phyloP scores from a whole-genome alignment of 1,140 invertebrate species.

The Chymomyza costata region DNA sequence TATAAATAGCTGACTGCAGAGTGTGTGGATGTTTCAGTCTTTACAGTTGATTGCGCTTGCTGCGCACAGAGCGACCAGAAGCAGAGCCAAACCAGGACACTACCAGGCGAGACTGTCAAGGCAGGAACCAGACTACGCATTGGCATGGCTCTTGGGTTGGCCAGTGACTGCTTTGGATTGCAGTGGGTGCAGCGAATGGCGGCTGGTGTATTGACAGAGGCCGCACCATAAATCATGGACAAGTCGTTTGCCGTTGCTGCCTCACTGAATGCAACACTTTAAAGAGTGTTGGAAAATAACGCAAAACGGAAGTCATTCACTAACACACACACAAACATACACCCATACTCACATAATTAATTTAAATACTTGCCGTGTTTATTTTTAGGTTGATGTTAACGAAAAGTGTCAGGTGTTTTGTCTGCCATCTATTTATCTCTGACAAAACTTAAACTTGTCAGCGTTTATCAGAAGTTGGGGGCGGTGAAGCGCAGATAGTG shows the following conservation, averaged over 20 bases:
- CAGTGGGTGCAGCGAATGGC: conserved; percentile 15
- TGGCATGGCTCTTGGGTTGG: conserved; percentile 2
- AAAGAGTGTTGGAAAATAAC: conserved; percentile 13
- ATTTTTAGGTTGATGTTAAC: conserved; percentile 42
- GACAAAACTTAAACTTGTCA: not conserved
- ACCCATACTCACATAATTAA: conserved; percentile 50
- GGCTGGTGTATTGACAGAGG: too few species aligned
- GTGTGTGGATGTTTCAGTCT: too few species aligned
- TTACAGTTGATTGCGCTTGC: too few species aligned
- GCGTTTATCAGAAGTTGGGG: not conserved
- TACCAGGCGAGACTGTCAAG: too few species aligned
- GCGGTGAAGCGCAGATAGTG: not conserved
- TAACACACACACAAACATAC: conserved; percentile 12
- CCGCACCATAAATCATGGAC: too few species aligned
- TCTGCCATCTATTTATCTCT: conserved; percentile 54
- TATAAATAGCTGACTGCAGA: too few species aligned
- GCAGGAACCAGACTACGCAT: conserved; percentile 2
- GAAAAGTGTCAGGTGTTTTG: conserved; percentile 63
- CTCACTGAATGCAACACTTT: too few species aligned
- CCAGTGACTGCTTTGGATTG: conserved; percentile 19
- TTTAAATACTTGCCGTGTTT: conserved; percentile 46
- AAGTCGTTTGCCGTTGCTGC: not conserved
- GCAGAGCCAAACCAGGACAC: too few species aligned
- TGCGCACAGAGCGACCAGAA: too few species aligned
- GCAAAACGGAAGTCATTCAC: conserved; percentile 24